Base-by-base conservation (phyloP, 2,797 vertebrate genomes). In the Enteromius thamalakanensis region DNA sequence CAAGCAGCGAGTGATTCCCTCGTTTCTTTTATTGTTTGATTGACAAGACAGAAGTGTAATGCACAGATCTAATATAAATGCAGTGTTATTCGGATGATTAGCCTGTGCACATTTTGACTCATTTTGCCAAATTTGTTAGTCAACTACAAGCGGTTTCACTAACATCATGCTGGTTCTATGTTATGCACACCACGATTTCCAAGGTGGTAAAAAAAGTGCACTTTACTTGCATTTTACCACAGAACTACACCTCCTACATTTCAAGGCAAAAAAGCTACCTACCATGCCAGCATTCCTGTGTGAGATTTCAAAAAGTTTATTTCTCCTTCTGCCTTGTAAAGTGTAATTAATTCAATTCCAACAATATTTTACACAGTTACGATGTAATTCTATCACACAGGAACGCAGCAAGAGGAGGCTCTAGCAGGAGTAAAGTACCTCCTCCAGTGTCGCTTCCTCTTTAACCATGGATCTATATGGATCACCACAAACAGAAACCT, bases 371-470 rank as follows among this genome's bases (percentile, higher is more conserved):
- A 17, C 4, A 15, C 26, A 23, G 55, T 23, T 26, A 26, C 0
- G 4, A 62, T 23, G 58, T 62, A 29, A 15, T 29, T 67, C 34
- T 8, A 76, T 84, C 84, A 87, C 84, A 87, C 82, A 87, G 84
- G 81, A 82, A 82, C 84, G 79, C 74, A 76, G 69, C 60, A 37
- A 72, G 68, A 86, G 60, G 69, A 74, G 85, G 72, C 70, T 72
- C 19, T 40, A 67, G 3, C 78, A 89, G 58, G 83, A 37, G 80
- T 74, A 45, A 81, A 85, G 78, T 96, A 98, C 97, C 96, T 97
- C 95, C 93, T 93, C 92, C 87, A 95, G 91, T 80, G 92, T 94
- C 88, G 91, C 90, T 71, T 90, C 88, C 81, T 90, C 94, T 84
- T 94, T 94, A 90, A 89, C 89, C 34, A 86, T 55, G 67, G 32